phyloP scores from a whole-genome alignment of 2,797 vertebrate genomes.

The Sphenopsis melanotis region DNA sequence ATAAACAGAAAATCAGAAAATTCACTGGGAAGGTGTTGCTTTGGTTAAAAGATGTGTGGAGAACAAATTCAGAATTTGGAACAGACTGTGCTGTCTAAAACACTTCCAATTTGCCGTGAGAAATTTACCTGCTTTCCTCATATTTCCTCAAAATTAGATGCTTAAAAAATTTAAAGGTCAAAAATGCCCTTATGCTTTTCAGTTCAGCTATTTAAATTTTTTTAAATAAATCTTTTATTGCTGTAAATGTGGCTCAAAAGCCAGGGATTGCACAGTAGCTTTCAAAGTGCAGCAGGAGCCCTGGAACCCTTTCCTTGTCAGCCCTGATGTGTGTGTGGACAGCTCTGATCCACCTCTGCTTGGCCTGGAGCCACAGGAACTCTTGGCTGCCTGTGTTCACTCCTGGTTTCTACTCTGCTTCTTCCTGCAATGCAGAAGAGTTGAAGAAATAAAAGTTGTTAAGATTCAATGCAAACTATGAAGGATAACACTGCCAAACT shows the following conservation, averaged over 20 bases:
- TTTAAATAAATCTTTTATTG: background rate
- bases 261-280: background rate
- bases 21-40: background rate
- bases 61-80: slow-evolving; percentile 14
- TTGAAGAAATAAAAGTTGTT: background rate
- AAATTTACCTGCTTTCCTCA: background rate
- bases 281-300: background rate
- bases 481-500: background rate
- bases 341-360: background rate
- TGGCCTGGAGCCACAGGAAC: background rate
- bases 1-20: background rate
- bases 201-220: background rate
- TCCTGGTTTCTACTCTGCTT: background rate
- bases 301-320: background rate
- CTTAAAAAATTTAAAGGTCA: background rate
- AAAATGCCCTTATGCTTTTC: background rate
- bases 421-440: background rate
- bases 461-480: background rate
- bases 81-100: background rate
- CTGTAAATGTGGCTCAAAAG: background rate
- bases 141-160: background rate
- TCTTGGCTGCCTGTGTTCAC: background rate
- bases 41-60: slow-evolving; percentile 1
- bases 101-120: background rate
- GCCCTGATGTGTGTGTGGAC: background rate